A percentile compares a stretch with the other conserved stretches of the same genome.
phyloP scores from a whole-genome alignment of 2,797 vertebrate species.

The Brachyrhaphis roseni region DNA sequence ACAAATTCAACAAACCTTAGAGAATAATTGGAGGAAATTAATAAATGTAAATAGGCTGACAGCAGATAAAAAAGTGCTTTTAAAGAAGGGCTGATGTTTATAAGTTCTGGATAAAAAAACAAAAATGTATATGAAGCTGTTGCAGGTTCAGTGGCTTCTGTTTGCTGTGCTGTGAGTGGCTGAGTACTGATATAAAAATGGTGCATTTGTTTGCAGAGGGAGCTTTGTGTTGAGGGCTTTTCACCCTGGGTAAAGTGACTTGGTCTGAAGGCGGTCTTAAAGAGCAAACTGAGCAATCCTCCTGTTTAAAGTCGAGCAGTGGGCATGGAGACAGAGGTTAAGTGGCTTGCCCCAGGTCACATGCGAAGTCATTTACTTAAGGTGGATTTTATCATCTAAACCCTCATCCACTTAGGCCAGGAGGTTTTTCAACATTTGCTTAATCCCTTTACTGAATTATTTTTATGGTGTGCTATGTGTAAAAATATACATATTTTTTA shows the following conservation, averaged over 20 bases:
- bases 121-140: neutral
- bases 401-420: slow-evolving; percentile 62
- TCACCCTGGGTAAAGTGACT: slow-evolving; percentile 73
- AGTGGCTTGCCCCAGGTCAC: slow-evolving; percentile 83
- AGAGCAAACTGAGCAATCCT: slow-evolving; percentile 72
- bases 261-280: slow-evolving; percentile 62
- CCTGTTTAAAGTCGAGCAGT: slow-evolving; percentile 77
- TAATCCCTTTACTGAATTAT: neutral
- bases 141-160: slow-evolving; percentile 8
- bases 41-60: slow-evolving; percentile 44
- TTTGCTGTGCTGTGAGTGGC: neutral
- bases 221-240: slow-evolving; percentile 60
- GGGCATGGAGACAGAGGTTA: slow-evolving; percentile 81
- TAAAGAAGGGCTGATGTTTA: neutral
- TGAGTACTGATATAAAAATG: slow-evolving; percentile 23
- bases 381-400: slow-evolving; percentile 78
- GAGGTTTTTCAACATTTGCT: slow-evolving; percentile 36
- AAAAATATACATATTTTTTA: neutral
- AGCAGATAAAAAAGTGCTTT: neutral
- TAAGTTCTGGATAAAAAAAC: neutral
- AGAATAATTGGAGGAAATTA: slow-evolving; percentile 45
- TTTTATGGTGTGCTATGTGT: neutral
- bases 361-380: slow-evolving; percentile 78
- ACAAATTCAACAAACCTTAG: slow-evolving; percentile 84
- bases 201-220: slow-evolving; percentile 56